A percentile compares a stretch with the other conserved stretches of the same genome.
Evolutionary conservation across 1,140 invertebrate genomes (phyloP).

Genomic region (Hycleus cichorii): DNA sequence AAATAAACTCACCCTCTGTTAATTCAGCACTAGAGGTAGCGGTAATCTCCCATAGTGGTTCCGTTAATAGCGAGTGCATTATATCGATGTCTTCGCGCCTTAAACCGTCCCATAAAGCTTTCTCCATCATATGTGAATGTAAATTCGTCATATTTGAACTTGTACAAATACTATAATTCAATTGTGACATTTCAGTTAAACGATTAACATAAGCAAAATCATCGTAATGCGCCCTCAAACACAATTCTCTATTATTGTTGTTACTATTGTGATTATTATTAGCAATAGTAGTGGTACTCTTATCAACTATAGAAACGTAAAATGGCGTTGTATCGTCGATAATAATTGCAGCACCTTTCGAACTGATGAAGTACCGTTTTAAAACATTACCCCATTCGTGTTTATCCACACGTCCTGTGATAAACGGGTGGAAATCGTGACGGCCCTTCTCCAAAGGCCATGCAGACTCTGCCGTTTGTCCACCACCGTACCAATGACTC

Average conservation of each 20-base stretch:
- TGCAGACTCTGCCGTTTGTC: conserved; percentile 63
- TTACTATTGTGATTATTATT: too few relatives aligned
- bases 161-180: conserved; percentile 82
- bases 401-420: conserved; percentile 70
- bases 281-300: conserved; percentile 39
- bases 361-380: conserved; percentile 76
- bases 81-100: conserved; percentile 65
- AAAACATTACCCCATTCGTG: conserved; percentile 75
- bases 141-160: conserved; percentile 61
- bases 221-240: conserved; percentile 65
- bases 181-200: conserved; percentile 52
- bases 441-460: conserved; percentile 71
- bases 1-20: conserved; percentile 46
- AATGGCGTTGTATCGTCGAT: conserved; percentile 70
- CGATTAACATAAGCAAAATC: conserved; percentile 69
- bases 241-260: conserved; percentile 56
- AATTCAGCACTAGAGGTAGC: conserved; percentile 53
- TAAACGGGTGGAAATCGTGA: conserved; percentile 67
- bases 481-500: conserved; percentile 75
- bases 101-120: conserved; percentile 72
- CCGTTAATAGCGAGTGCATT: conserved; percentile 66
- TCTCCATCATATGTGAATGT: conserved; percentile 64
- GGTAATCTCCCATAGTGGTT: conserved; percentile 79
- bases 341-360: conserved; percentile 71
- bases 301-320: conserved; percentile 56